Evolutionary conservation across 2,888 invertebrate genomes (phyloP).

Genomic region (Volucella bombylans): DNA sequence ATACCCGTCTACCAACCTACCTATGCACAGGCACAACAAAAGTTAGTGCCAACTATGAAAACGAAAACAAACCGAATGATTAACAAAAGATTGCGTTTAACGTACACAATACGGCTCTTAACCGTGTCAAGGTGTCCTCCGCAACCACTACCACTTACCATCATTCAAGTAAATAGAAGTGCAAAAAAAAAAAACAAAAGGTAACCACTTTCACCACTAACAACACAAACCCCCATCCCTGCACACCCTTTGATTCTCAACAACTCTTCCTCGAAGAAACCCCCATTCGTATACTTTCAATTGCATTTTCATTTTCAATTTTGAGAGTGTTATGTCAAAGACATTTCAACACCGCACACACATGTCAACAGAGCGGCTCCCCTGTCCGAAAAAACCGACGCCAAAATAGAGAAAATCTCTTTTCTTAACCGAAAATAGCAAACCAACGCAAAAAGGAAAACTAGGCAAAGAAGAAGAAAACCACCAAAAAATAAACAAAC

Average conservation of each 20-base stretch:
- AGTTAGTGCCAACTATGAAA: not conserved
- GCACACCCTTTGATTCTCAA: not conserved
- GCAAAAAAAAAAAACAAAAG: not conserved
- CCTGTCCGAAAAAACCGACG: constrained; percentile 1
- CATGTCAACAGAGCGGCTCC: constrained; percentile 32
- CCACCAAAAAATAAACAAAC: not conserved
- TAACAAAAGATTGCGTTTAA: not conserved
- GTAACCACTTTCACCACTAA: constrained; percentile 13
- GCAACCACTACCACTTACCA: not conserved
- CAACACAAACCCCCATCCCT: too few species aligned
- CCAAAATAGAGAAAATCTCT: constrained; percentile 10
- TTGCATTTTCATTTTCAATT: constrained; percentile 66
- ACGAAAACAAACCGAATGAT: not conserved
- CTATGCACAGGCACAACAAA: too few species aligned
- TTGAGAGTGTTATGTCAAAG: constrained; percentile 61
- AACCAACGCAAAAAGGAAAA: not conserved
- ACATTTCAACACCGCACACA: constrained; percentile 59
- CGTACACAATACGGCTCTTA: not conserved
- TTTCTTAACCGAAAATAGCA: constrained; percentile 13
- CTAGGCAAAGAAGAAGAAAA: constrained; percentile 2
- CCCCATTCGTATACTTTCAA: constrained; percentile 48
- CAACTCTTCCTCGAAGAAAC: constrained; percentile 4
- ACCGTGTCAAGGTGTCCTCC: constrained; percentile 34
- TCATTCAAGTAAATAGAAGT: constrained; percentile 17
- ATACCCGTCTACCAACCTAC: too few species aligned